Percentiles rank a stretch among this genome's conserved stretches.
Evolutionary conservation across 2,797 vertebrate species (phyloP).

Genomic region (Propithecus deckenii): DNA sequence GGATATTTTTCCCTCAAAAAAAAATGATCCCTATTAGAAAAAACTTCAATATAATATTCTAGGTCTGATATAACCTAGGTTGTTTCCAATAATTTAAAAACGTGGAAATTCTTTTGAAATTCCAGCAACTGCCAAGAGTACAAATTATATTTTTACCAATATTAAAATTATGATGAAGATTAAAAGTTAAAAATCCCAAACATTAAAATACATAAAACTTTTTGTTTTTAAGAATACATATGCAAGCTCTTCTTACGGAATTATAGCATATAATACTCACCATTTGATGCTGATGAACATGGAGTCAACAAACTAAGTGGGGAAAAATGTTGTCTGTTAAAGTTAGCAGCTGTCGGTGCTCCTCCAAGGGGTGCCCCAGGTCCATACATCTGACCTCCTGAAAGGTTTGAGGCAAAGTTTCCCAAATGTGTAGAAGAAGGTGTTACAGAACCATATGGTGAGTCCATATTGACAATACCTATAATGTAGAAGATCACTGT

Average conservation of each 20-base stretch:
- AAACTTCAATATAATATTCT: background rate
- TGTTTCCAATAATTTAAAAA: slow-evolving; percentile 29
- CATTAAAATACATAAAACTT: background rate
- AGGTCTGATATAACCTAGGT: background rate
- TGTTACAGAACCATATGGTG: slow-evolving; percentile 88
- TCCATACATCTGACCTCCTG: slow-evolving; percentile 87
- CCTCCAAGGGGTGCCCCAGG: slow-evolving; percentile 86
- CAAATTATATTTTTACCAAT: background rate
- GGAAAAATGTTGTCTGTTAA: slow-evolving; percentile 90
- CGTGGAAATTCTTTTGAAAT: background rate
- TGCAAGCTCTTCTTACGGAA: background rate
- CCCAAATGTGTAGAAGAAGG: slow-evolving; percentile 88
- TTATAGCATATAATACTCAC: slow-evolving; percentile 77
- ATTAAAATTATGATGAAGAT: slow-evolving; percentile 10
- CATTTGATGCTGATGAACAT: slow-evolving; percentile 89
- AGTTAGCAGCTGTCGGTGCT: slow-evolving; percentile 88
- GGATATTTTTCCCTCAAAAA: background rate
- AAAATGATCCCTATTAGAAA: background rate
- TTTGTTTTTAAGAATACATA: background rate
- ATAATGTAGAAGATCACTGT: background rate
- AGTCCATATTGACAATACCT: slow-evolving; percentile 90
- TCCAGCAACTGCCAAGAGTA: background rate
- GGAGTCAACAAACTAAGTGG: slow-evolving; percentile 89
- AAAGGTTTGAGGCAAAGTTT: slow-evolving; percentile 88
- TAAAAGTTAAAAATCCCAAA: slow-evolving; percentile 10